Conservation (phyloP, 2,113 vertebrate species). For the Pungitius pungitius region DNA sequence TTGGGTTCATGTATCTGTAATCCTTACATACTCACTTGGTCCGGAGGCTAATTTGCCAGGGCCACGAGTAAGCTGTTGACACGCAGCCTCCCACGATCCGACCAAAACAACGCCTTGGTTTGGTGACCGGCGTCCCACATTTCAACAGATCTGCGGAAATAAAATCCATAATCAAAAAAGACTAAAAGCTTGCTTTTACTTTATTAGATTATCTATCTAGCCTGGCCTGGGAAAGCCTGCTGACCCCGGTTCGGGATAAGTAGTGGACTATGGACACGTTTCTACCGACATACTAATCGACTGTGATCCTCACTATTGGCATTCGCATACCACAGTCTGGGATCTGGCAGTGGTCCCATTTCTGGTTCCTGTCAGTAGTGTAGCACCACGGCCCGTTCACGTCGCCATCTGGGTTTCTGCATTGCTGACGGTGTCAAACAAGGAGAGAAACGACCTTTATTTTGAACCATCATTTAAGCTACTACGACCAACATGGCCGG, state of each 20-base stretch:
- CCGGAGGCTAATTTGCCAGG: slow-evolving; percentile 96
- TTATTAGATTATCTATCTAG: background rate
- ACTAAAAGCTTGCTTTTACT: background rate
- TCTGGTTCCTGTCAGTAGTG: slow-evolving; percentile 84
- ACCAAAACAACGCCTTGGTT: slow-evolving; percentile 86
- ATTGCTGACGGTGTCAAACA: slow-evolving; percentile 79
- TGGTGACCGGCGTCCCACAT: slow-evolving; percentile 84
- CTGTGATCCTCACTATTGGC: background rate
- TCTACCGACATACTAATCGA: background rate
- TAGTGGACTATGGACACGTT: background rate
- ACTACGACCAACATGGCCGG: background rate
- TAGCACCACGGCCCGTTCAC: slow-evolving; percentile 96
- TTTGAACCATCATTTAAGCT: background rate
- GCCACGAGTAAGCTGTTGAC: slow-evolving; percentile 90
- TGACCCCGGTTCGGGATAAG: too few species aligned
- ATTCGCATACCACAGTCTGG: slow-evolving; percentile 86
- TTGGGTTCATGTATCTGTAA: too few species aligned
- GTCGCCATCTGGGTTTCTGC: slow-evolving; percentile 93
- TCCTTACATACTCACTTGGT: slow-evolving; percentile 77
- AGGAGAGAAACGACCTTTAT: background rate
- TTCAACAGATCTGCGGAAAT: slow-evolving; percentile 60
- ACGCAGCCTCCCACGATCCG: slow-evolving; percentile 93
- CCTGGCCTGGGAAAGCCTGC: background rate
- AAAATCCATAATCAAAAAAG: background rate
- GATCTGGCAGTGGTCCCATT: slow-evolving; percentile 93